phyloP scores from a whole-genome alignment of 1,140 invertebrate species.

The Ridgeia piscesae region DNA sequence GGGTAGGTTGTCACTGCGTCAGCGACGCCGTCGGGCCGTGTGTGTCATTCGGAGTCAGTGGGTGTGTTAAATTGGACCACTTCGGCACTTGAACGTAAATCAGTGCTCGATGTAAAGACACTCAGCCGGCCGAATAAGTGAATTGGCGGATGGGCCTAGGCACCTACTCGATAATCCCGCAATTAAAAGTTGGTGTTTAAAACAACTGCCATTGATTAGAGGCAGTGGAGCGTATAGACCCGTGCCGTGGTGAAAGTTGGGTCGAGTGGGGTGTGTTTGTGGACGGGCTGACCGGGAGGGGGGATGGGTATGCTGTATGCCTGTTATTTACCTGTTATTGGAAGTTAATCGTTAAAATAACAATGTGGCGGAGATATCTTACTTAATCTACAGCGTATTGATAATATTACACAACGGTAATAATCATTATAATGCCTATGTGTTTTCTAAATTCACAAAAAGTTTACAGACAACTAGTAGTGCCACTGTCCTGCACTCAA shows the following conservation, averaged over 20 bases:
- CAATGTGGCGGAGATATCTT: not conserved
- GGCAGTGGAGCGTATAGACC: not conserved
- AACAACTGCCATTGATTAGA: not conserved
- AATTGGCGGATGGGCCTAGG: not conserved
- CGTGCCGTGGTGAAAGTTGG: not conserved
- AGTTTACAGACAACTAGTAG: no score
- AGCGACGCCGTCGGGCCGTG: not conserved
- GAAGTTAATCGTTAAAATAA: not conserved
- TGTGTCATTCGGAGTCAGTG: no score
- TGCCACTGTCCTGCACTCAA: no score
- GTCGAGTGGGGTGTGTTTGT: not conserved
- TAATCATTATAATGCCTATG: no score
- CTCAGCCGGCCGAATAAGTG: not conserved
- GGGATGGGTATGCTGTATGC: not conserved
- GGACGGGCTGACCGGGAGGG: not conserved
- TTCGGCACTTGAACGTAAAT: not conserved
- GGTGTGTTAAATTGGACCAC: not conserved
- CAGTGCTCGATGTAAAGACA: not conserved
- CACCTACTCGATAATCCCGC: not conserved
- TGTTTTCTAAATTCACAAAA: no score
- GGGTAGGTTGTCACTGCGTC: not conserved
- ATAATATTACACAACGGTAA: not conserved
- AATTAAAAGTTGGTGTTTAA: not conserved
- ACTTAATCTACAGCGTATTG: not conserved
- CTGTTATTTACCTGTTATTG: no score